Percentiles rank a stretch among this genome's conserved stretches.
Evolutionary conservation across 2,113 vertebrate genomes (phyloP).

Genomic region (Platanista minor): DNA sequence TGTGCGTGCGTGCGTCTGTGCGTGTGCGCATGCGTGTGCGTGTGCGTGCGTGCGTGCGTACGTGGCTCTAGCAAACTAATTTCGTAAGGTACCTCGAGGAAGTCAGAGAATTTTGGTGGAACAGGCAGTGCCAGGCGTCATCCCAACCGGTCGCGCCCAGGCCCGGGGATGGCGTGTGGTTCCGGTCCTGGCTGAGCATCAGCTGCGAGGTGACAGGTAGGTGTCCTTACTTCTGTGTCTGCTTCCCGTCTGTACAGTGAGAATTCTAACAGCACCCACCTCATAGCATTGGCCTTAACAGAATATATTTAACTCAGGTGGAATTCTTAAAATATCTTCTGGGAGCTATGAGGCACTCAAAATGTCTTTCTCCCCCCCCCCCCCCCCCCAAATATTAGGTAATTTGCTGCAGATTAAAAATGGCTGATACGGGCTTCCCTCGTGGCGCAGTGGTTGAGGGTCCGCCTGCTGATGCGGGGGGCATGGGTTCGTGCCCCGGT

Average conservation of each 20-base stretch:
- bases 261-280: neutral
- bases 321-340: neutral
- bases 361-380: neutral
- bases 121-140: neutral
- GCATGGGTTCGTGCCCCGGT: too few relatives aligned
- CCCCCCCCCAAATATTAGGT: neutral
- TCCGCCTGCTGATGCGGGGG: too few relatives aligned
- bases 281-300: neutral
- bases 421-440: too few relatives aligned
- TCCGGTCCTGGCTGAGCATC: neutral
- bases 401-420: neutral
- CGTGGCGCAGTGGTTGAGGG: too few relatives aligned
- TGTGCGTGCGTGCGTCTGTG: fast-evolving
- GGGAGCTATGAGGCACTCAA: neutral
- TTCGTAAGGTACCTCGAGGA: neutral
- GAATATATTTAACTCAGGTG: neutral
- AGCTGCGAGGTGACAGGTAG: neutral
- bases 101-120: neutral
- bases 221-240: neutral
- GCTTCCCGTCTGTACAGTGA: neutral
- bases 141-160: neutral
- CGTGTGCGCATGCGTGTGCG: too few relatives aligned
- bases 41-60: neutral
- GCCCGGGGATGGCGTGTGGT: neutral
- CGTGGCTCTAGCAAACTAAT: too few relatives aligned